Base-by-base conservation (phyloP, 2,113 vertebrate species). In the Chascanopsetta lugubris region DNA sequence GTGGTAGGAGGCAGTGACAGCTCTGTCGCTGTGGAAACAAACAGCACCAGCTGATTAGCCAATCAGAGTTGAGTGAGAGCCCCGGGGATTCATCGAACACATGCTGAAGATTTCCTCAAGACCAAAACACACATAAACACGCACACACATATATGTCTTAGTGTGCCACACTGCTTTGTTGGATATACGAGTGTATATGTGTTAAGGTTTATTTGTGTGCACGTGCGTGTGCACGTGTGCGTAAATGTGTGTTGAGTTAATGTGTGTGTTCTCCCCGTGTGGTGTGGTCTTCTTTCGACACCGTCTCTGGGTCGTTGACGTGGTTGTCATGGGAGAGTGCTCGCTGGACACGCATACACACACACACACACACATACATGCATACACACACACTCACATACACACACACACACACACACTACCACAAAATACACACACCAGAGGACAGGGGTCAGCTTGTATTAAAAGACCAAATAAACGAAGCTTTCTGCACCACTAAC, bases 271-370 rank as follows among this genome's bases (percentile, higher is more conserved):
- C 82, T 71, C 62, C 42, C 59, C 30, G 82, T 86, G 74, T 48
- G 85, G 80, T 77, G 68, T 69, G 75, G 83, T 78, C 84, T 70
- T 85, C 88, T 85, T 73, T 86, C 79, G 75, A 85, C 85, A 72
- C 70, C 24, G 62, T 82, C 82, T 83, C 66, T 48, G 86, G 88
- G 79, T 89, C 87, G 82, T 82, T 90, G 86, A 86, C 84, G 72
- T 85, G 84, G 87, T 76, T 88, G 85, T 92, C 87, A 91, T 90
- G 90, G 90, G 90, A 92, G 89, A 92, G 77, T 87, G 85, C 85
- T 83, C 81, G 56, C 75, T 73, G 69, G 82, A 43, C 61, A 46
- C 20, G 10, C 62, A 59, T 42, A 58, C 47, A 30, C 48, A n/a
- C 36, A 43, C 57, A 51, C 47, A 61, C 32, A 20, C 38, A 59